Evolutionary conservation across 2,888 invertebrate species (phyloP).

Genomic region (Zhuqinia jingwanae): DNA sequence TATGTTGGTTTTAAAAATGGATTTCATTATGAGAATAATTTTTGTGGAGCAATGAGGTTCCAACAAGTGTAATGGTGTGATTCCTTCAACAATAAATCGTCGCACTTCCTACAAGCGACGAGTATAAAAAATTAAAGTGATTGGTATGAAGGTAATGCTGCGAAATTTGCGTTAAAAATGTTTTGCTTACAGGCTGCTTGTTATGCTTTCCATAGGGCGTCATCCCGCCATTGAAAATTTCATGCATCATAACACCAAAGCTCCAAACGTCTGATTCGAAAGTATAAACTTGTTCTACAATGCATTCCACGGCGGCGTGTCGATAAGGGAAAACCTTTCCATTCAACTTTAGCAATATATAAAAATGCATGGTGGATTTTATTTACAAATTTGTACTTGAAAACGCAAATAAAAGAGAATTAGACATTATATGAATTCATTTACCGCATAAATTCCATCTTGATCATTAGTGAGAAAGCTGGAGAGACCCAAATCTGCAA

Average conservation of each 20-base stretch:
- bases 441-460: slow-evolving; percentile 68
- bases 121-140: too few species aligned
- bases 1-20: slow-evolving; percentile 49
- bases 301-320: slow-evolving; percentile 75
- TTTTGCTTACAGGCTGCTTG: slow-evolving; percentile 70
- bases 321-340: slow-evolving; percentile 76
- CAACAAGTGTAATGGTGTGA: slow-evolving; percentile 57
- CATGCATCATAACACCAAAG: slow-evolving; percentile 73
- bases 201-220: slow-evolving; percentile 73
- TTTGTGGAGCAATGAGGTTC: slow-evolving; percentile 63
- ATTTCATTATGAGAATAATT: slow-evolving; percentile 53
- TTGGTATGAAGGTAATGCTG: too few species aligned
- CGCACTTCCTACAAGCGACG: slow-evolving; percentile 67
- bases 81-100: slow-evolving; percentile 69
- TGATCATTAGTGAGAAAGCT: slow-evolving; percentile 72
- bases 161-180: too few species aligned
- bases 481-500: slow-evolving; percentile 75
- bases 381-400: too few species aligned
- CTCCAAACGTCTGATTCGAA: slow-evolving; percentile 75
- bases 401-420: too few species aligned
- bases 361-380: not conserved
- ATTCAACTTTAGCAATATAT: slow-evolving; percentile 58
- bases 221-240: slow-evolving; percentile 66
- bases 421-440: too few species aligned
- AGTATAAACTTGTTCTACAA: slow-evolving; percentile 72